Percentiles rank a stretch among this genome's conserved stretches.
These are phyloP conservation scores for Steatocranus sp. DNA, from an alignment of 2,797 vertebrate species.

Conservation along the genomic window DNA sequence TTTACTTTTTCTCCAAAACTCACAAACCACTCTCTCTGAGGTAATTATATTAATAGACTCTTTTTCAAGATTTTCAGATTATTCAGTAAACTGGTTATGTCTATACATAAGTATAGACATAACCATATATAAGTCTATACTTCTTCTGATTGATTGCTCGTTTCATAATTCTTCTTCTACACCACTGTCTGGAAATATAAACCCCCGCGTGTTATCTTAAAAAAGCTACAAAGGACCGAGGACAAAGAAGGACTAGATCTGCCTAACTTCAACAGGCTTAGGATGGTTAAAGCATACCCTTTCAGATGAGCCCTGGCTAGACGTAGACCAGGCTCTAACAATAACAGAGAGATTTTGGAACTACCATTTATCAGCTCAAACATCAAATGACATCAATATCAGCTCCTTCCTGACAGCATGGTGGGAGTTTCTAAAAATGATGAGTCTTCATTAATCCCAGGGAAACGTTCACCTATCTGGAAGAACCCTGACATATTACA, in stretches of 20 bases:
- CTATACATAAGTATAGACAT: too few relatives aligned
- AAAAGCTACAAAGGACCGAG: neutral
- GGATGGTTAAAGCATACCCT: neutral
- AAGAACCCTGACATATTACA: neutral
- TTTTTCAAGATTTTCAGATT: neutral
- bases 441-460: rapidly evolving
- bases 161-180: neutral
- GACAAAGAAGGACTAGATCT: neutral
- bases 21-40: neutral
- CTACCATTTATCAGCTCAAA: neutral
- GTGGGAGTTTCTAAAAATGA: neutral
- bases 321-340: neutral
- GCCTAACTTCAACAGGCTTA: neutral
- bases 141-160: rapidly evolving
- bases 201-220: rapidly evolving
- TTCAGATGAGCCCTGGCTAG: neutral
- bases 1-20: neutral
- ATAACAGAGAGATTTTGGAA: rapidly evolving
- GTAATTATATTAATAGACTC: neutral
- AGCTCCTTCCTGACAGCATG: neutral
- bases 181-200: neutral
- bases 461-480: neutral
- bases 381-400: neutral
- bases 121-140: too few relatives aligned
- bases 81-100: neutral